Base-by-base conservation (phyloP, 2,888 invertebrate species). In the Trileptium ribeirensis region DNA sequence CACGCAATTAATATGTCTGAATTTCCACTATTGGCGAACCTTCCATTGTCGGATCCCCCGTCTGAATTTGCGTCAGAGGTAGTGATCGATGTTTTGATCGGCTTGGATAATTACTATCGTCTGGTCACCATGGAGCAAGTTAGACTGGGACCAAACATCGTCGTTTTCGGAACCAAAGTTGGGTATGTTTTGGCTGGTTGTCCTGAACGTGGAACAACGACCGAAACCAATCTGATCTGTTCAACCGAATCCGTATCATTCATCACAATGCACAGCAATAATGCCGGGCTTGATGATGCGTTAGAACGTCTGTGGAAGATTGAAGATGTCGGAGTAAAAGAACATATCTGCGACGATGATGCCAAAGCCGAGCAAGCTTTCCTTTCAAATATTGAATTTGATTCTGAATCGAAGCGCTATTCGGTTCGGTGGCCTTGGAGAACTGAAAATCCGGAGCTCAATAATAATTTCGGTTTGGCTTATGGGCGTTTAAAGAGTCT, bases 401-500 rank as follows among this genome's bases (percentile, higher is more conserved):
- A 51, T 51, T 24, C 51, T 51, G 24, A 8, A 24, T 8, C 51
- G 24, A 8, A 51, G 8, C 1, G 79, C 34, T 70, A 64, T 36
- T 1, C 51, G 24, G 64, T 80, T 1, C 1, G 33, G 0, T 82
- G 79, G 79, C 82, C 79, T 1, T 74, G 38, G 80, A 77, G 36
- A 38, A 37, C 24, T 1, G 77, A 39, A 31, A 29, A 80, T 3
- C 31, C 36, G 19, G 64, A 75, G n/a, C 36, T 82, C 29, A 37
- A 64, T 8, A n/a, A 15, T 1, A 82, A 82, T 39, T 74, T 19
- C 24, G 15, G 34, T 29, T 24, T 74, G 31, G 78, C 78, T 1
- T 19, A 36, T 3, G 34, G 31, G n/a, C 78, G 81, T 24, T 38
- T 79, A 24, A 34, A 79, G n/a, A 29, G 34, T 34, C 2, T 39